Percentiles rank a stretch among this genome's conserved stretches.
Conservation (phyloP, 2,113 vertebrate species). For the Cephalopholis sonnerati region DNA sequence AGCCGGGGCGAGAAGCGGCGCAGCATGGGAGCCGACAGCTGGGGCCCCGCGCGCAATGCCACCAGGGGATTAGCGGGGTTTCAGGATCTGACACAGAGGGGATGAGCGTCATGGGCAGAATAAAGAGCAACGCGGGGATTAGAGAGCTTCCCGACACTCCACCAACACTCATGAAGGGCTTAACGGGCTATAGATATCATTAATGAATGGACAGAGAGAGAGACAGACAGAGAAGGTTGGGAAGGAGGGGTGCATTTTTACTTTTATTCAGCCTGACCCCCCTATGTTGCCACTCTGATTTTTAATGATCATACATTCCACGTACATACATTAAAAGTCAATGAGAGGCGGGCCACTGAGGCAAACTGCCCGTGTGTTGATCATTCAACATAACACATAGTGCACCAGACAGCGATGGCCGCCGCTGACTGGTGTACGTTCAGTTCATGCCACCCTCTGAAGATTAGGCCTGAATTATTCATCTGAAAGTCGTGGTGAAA, state of each 20-base stretch:
- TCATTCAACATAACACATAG: slow-evolving; percentile 41
- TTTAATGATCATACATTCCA: slow-evolving; percentile 68
- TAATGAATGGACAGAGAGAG: slow-evolving; percentile 67
- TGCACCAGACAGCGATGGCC: slow-evolving; percentile 54
- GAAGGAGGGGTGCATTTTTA: slow-evolving; percentile 35
- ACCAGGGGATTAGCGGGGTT: slow-evolving; percentile 78
- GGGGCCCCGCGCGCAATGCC: slow-evolving; percentile 63
- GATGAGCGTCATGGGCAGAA: slow-evolving; percentile 78
- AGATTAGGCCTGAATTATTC: slow-evolving; percentile 77
- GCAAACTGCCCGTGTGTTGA: slow-evolving; percentile 49
- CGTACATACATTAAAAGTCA: slow-evolving; percentile 68
- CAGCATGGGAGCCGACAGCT: slow-evolving; percentile 77
- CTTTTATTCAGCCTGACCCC: slow-evolving; percentile 46
- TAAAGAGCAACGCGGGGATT: slow-evolving; percentile 80
- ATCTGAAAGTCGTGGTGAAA: slow-evolving; percentile 69
- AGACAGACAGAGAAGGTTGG: slow-evolving; percentile 11
- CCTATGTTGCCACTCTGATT: slow-evolving; percentile 25
- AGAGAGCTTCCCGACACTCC: slow-evolving; percentile 74
- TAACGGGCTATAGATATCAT: slow-evolving; percentile 76
- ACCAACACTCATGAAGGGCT: slow-evolving; percentile 78
- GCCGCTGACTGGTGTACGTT: slow-evolving; percentile 48
- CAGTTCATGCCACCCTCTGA: slow-evolving; percentile 61
- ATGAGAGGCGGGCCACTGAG: slow-evolving; percentile 51
- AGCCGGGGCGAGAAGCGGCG: slow-evolving; percentile 61
- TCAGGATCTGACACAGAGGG: slow-evolving; percentile 76